Evolutionary conservation across 2,113 vertebrate species (phyloP).

Genomic region (Silurus meridionalis): DNA sequence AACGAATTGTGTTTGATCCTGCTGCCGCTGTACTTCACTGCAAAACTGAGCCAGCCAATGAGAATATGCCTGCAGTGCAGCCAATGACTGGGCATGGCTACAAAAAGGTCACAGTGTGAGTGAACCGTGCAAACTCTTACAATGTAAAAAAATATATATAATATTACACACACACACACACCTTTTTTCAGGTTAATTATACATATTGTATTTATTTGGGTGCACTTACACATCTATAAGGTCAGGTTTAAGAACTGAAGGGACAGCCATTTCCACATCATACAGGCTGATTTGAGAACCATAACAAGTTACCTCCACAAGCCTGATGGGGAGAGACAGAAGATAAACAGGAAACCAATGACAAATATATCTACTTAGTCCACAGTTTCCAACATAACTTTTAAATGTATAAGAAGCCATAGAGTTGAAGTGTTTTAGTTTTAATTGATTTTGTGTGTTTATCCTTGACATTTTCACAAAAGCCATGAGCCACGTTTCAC

Average conservation of each 20-base stretch:
- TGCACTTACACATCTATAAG: conserved; percentile 94
- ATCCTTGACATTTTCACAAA: background rate
- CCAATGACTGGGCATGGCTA: conserved; percentile 95
- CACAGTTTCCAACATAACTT: background rate
- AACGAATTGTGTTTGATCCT: conserved; percentile 88
- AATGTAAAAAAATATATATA: background rate
- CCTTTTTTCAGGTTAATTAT: background rate
- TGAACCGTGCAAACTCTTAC: background rate
- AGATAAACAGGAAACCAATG: background rate
- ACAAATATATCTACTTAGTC: background rate
- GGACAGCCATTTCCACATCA: conserved; percentile 95
- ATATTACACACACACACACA: background rate
- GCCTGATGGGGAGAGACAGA: conserved; percentile 63
- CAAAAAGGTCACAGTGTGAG: background rate
- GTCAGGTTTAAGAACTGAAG: conserved; percentile 95
- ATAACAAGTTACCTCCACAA: conserved; percentile 94
- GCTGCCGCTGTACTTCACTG: conserved; percentile 89
- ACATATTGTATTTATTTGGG: background rate
- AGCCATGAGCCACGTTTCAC: background rate
- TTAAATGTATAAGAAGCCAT: background rate
- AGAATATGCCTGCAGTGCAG: conserved; percentile 92
- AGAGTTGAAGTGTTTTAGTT: background rate
- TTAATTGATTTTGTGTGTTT: background rate
- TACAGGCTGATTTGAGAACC: conserved; percentile 94
- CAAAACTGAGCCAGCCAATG: conserved; percentile 98